Conservation (phyloP, 2,888 invertebrate species). For the Caenorhabditis auriculariae region DNA sequence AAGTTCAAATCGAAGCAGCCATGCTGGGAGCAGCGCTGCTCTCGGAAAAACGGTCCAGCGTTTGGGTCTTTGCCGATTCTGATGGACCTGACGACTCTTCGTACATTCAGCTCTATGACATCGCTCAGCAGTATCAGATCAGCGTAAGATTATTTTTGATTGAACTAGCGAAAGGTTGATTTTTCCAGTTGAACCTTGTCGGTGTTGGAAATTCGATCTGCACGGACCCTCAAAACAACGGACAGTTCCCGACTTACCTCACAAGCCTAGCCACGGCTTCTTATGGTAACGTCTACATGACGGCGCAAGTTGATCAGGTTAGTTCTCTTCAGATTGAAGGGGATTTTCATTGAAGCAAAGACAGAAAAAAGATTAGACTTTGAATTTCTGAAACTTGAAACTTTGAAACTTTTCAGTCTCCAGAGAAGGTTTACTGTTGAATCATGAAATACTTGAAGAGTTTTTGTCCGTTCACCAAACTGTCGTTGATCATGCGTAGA, state of each 20-base stretch:
- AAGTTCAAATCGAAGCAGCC: slow-evolving; percentile 35
- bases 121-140: slow-evolving; percentile 23
- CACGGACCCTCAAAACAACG: slow-evolving; percentile 12
- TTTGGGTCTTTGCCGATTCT: slow-evolving; percentile 52
- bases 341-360: too few species aligned
- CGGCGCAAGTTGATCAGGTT: slow-evolving; percentile 16
- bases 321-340: not conserved
- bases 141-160: slow-evolving; percentile 1
- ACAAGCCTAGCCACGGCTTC: slow-evolving; percentile 17
- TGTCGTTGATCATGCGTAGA: too few species aligned
- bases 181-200: slow-evolving; percentile 18
- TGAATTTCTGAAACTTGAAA: too few species aligned
- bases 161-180: too few species aligned
- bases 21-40: slow-evolving; percentile 28
- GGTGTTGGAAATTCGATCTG: slow-evolving; percentile 29
- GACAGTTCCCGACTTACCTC: slow-evolving; percentile 29
- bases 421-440: too few species aligned
- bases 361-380: too few species aligned
- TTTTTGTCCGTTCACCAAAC: too few species aligned
- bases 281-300: slow-evolving; percentile 33
- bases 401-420: too few species aligned
- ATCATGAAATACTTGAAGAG: too few species aligned
- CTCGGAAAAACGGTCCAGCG: slow-evolving; percentile 34
- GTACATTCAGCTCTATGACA: slow-evolving; percentile 20
- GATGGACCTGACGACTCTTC: slow-evolving; percentile 23